Base-by-base conservation (phyloP, 53 echinoderm and acorn worm genomes). In the Patiria pectinifera region DNA sequence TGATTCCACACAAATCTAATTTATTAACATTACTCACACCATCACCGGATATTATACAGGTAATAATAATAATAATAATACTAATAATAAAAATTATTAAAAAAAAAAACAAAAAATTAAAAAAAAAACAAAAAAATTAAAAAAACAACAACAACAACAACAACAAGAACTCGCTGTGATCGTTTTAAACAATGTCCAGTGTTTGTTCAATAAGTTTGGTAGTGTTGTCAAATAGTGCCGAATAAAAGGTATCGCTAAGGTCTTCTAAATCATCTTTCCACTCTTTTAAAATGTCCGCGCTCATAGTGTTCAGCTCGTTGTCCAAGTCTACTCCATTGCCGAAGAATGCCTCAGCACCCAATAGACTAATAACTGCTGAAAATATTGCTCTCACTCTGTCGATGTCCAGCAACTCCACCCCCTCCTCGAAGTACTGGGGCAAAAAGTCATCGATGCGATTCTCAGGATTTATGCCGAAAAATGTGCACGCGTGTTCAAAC, bases 231-330 rank as follows among this genome's bases (percentile, higher is more conserved):
- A 81, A 81, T 16, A 9, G 4, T 19, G 18, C 16, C 49, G 48
- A 81, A 62, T 61, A 83, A 62, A 61, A 83, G 19, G 82, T 61
- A 83, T 23, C 3, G 15, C 23, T 25, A 12, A 83, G 12, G 12
- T 83, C 62, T 5, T 25, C 25, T 62, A 4, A 62, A 24, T 83
- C 25, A 25, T 13, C 3, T 15, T 83, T 62, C 83, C 83, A 83
- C 25, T 83, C 83, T 24, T 83, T 60, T 53, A 83, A 60, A 83
- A 83, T 83, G 83, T 60, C 83, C 22, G 4, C 62, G 8, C 23
- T 15, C 23, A 83, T 26, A 11, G 61, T 23, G 11, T 62, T 60
- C 12, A 83, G 2, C 3, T 60, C 35, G 7, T 3, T 83, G 62
- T 61, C 16, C 62, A 62, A 26, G 83, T 83, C 61, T 62, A 62